Percentiles rank a stretch among this genome's conserved stretches.
phyloP scores from a whole-genome alignment of 2,113 vertebrate genomes.

The Balaeniceps rex region DNA sequence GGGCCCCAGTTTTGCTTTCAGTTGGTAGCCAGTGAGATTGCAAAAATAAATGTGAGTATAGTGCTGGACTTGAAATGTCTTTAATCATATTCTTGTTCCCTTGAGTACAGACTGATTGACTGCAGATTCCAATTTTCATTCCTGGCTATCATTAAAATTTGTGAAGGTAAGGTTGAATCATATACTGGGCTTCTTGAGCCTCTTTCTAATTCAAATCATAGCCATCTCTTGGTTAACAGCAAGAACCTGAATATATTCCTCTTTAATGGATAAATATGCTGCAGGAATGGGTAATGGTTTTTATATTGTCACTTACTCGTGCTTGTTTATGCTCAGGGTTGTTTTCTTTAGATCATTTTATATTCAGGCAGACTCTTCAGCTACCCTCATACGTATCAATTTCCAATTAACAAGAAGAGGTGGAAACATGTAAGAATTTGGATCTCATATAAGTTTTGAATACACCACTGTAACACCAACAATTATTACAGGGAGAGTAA shows the following conservation, averaged over 20 bases:
- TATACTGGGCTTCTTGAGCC: neutral
- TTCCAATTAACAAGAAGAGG: constrained; percentile 20
- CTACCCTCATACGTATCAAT: neutral
- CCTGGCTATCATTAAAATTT: constrained; percentile 29
- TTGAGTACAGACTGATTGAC: constrained; percentile 4
- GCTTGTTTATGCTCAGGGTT: constrained; percentile 34
- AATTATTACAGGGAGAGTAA: neutral
- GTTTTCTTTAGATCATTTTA: constrained; percentile 21
- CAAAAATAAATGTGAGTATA: neutral
- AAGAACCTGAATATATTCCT: constrained; percentile 4
- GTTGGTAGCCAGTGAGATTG: neutral
- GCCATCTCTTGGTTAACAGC: neutral
- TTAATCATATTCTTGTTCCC: constrained; percentile 11
- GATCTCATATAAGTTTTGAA: neutral
- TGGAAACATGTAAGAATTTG: neutral
- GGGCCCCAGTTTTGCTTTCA: neutral
- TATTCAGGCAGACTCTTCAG: neutral
- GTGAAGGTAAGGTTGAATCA: neutral
- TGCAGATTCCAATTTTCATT: constrained; percentile 28
- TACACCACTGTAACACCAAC: neutral
- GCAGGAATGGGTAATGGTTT: neutral
- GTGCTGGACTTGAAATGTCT: neutral
- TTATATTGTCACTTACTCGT: neutral
- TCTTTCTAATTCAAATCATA: constrained; percentile 38
- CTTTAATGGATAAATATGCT: neutral